phyloP scores from a whole-genome alignment of 2,113 vertebrate species.

The Carettochelys insculpta region DNA sequence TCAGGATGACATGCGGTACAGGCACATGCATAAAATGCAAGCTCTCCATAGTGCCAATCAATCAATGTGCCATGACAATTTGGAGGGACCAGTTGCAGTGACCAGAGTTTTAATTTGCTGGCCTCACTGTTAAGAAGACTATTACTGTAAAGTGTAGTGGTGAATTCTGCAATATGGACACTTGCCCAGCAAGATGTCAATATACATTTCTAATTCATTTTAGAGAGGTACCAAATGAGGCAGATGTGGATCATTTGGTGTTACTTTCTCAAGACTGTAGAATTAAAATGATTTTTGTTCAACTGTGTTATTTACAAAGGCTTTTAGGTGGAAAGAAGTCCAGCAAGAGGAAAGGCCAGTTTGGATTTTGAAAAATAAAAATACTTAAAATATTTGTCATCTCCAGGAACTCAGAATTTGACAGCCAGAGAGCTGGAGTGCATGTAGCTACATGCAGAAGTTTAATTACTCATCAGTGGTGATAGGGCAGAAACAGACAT shows the following conservation, averaged over 20 bases:
- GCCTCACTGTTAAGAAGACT: neutral
- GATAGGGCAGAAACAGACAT: neutral
- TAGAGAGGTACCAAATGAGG: neutral
- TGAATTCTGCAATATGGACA: neutral
- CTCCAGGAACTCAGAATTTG: neutral
- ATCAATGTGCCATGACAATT: neutral
- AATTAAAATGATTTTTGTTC: neutral
- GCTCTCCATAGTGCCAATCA: neutral
- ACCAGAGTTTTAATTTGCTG: neutral
- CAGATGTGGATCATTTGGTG: neutral
- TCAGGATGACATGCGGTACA: neutral
- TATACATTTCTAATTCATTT: neutral
- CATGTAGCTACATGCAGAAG: neutral
- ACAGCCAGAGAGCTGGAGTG: rapidly evolving
- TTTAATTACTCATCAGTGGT: neutral
- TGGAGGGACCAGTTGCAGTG: neutral
- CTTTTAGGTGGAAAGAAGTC: neutral
- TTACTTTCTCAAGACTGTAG: neutral
- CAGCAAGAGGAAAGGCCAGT: neutral
- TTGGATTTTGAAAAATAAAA: slow-evolving; percentile 1
- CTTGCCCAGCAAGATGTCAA: neutral
- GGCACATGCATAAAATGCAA: neutral
- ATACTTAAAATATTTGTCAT: neutral
- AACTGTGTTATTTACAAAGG: neutral
- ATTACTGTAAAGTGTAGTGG: neutral